These are phyloP conservation scores for Plectrocnemia conspersa DNA, from an alignment of 1,140 invertebrate species.

Conservation along the genomic window DNA sequence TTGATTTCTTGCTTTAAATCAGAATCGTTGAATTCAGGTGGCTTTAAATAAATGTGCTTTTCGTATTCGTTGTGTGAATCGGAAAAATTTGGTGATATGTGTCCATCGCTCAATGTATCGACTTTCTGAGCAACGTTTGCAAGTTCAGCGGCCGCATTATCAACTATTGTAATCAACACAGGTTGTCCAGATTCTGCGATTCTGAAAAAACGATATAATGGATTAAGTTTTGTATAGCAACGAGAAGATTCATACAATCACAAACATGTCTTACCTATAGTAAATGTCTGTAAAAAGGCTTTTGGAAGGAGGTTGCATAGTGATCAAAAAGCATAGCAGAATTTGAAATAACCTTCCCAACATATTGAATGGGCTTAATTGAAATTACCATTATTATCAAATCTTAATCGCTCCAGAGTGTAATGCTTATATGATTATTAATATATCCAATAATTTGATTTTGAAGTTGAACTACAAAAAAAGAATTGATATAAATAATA, in stretches of 20 bases:
- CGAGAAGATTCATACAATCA: too few relatives aligned
- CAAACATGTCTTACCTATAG: conserved; percentile 27
- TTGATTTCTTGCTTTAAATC: conserved; percentile 33
- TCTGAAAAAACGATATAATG: conserved; percentile 47
- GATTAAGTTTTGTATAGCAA: too few relatives aligned
- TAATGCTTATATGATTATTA: too few relatives aligned
- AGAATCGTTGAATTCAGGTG: conserved; percentile 29
- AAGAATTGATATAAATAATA: too few relatives aligned
- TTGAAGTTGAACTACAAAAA: too few relatives aligned
- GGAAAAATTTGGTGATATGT: conserved; percentile 8
- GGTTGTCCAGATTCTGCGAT: conserved; percentile 61
- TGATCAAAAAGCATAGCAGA: conserved; percentile 31
- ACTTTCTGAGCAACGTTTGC: conserved; percentile 40
- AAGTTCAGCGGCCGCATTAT: conserved; percentile 57
- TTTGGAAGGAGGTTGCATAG: conserved; percentile 32
- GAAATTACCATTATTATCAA: too few relatives aligned
- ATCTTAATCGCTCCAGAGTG: too few relatives aligned
- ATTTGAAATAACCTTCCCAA: conserved; percentile 32
- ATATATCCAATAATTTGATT: too few relatives aligned
- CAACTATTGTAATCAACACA: conserved; percentile 59
- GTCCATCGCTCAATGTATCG: conserved; percentile 12
- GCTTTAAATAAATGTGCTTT: background rate
- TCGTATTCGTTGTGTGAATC: conserved; percentile 1
- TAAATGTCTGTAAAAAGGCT: conserved; percentile 33
- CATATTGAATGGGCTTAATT: too few relatives aligned